A percentile compares a stretch with the other conserved stretches of the same genome.
Evolutionary conservation across 2,888 invertebrate species (phyloP).

Genomic region (Seira musarum): DNA sequence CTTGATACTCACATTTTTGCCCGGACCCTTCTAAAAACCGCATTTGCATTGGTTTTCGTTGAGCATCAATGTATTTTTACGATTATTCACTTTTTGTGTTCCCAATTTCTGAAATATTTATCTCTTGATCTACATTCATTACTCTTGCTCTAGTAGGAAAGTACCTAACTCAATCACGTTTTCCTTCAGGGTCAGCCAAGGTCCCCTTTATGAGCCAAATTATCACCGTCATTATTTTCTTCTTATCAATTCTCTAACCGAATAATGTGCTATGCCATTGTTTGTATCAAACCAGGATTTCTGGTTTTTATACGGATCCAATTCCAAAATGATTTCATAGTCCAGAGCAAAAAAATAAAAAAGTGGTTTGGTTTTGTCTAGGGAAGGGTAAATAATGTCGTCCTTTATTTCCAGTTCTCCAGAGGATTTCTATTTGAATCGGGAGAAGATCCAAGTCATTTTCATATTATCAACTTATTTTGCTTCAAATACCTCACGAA

Average conservation of each 20-base stretch:
- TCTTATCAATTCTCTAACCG: neutral
- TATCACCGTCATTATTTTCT: neutral
- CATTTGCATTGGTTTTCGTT: neutral
- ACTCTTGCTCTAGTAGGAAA: slow-evolving; percentile 25
- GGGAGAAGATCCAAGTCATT: too few species aligned
- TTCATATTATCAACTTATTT: too few species aligned
- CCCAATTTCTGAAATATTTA: neutral
- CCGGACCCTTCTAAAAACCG: neutral
- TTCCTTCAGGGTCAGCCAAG: slow-evolving; percentile 45
- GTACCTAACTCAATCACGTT: slow-evolving; percentile 54
- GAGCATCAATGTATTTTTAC: too few species aligned
- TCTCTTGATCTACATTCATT: slow-evolving; percentile 33
- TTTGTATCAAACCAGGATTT: slow-evolving; percentile 57
- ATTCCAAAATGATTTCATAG: slow-evolving; percentile 24
- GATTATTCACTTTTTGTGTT: slow-evolving; percentile 19
- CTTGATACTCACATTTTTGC: slow-evolving; percentile 5
- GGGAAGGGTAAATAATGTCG: neutral
- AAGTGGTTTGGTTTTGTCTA: slow-evolving; percentile 29
- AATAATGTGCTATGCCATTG: too few species aligned
- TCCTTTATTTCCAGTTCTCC: neutral
- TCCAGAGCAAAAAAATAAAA: too few species aligned
- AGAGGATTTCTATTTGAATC: neutral
- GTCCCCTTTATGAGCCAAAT: slow-evolving; percentile 52
- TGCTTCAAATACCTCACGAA: too few species aligned
- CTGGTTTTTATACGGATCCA: slow-evolving; percentile 40